These are phyloP conservation scores for Hystrix brachyura DNA, from an alignment of 2,113 vertebrate species.

Conservation along the genomic window DNA sequence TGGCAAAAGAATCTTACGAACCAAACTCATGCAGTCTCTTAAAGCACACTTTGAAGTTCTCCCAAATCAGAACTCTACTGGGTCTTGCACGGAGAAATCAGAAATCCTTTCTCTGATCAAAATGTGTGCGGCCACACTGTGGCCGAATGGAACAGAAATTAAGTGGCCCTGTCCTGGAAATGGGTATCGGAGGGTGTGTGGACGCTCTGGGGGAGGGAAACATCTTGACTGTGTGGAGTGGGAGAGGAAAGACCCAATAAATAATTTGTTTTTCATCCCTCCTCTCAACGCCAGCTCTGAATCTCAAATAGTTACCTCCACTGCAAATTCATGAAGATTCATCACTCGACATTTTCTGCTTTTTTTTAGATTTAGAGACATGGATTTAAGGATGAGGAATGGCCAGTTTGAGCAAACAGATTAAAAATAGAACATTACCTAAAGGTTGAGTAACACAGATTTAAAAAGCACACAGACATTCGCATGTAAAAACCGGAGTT, in stretches of 20 bases:
- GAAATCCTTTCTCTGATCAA: constrained; percentile 51
- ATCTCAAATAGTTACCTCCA: constrained; percentile 57
- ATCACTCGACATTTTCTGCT: constrained; percentile 66
- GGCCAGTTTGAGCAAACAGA: constrained; percentile 69
- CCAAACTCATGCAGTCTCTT: constrained; percentile 42
- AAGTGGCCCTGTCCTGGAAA: constrained; percentile 50
- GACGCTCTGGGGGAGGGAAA: neutral
- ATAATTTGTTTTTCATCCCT: constrained; percentile 40
- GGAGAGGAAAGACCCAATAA: neutral
- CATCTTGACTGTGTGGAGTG: neutral
- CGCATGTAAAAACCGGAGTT: constrained; percentile 54
- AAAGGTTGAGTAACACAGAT: constrained; percentile 67
- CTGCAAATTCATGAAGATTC: constrained; percentile 51
- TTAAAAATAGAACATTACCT: constrained; percentile 81
- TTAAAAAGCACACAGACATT: constrained; percentile 71
- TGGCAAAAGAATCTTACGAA: neutral
- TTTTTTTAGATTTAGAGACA: constrained; percentile 69
- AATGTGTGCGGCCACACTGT: constrained; percentile 27
- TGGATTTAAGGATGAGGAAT: constrained; percentile 59
- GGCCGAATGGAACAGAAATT: constrained; percentile 36
- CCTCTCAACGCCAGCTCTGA: constrained; percentile 20
- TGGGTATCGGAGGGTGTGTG: neutral
- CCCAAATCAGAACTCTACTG: neutral
- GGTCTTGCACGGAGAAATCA: neutral
- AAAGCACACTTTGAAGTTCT: constrained; percentile 43